Base-by-base conservation (phyloP, 2,888 invertebrate species). In the Oscheius sp. region DNA sequence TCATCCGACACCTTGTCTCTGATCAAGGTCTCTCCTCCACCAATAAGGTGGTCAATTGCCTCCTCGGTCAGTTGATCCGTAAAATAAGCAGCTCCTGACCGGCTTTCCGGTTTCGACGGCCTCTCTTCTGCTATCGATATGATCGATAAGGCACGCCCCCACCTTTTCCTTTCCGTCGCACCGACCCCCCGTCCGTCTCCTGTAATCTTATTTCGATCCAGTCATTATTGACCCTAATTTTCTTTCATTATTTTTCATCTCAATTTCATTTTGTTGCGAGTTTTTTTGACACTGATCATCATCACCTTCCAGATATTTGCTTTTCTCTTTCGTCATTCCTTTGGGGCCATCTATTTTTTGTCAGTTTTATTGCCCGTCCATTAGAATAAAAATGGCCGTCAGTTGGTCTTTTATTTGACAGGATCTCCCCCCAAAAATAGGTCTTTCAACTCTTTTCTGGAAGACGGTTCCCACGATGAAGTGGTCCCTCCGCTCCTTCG, bases 131-230 rank as follows among this genome's bases (percentile, higher is more conserved):
- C 66, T 49, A 49, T 66, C 66, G 63, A 63, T 66, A 52, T 66
- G 66, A 66, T 66, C 27, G 66, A 66, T 66, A 46, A 66, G 52
- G 35, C 61, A 61, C 41, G 61, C 61, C 43, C 61, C 61, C 43
- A 13, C 25, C 61, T 61, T 61, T 58, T 58, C 29, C 25, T n/a
- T 58, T 68, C 58, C 45, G n/a, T n/a, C n/a, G 9, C 59, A 21
- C 29, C 61, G 29, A 35, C n/a, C 25, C 29, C 7, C 35, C 46
- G 2, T 25, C 25, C 16, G 2, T 23, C 52, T 35, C 1, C 23
- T 43, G 45, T 59, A 27, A 23, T 46, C 46, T 69, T 55, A 69
- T 61, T 74, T 21, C 41, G 43, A 27, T 29, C 59, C 18, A 64
- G 58, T 71, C 52, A 49, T 23, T 25, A 49, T 49, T 49, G 16